phyloP scores from a whole-genome alignment of 2,797 vertebrate species.

The Euphonia xanthogaster region DNA sequence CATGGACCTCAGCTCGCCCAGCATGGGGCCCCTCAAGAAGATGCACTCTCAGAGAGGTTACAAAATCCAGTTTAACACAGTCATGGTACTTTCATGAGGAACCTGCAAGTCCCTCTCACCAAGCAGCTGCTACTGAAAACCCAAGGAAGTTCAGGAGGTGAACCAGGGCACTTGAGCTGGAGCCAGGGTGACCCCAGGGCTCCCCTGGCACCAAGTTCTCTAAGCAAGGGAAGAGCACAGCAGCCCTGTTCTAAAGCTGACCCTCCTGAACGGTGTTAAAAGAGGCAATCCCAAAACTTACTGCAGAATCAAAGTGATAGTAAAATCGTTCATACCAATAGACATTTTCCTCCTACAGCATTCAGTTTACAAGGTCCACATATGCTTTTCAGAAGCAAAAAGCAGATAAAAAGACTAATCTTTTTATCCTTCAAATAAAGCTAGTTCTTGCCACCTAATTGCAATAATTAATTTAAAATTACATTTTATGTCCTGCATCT shows the following conservation, averaged over 20 bases:
- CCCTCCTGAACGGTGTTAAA: neutral
- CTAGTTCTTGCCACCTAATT: neutral
- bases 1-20: neutral
- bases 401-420: neutral
- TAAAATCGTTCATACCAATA: neutral
- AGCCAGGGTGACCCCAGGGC: accelerated
- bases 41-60: too few species aligned
- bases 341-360: neutral
- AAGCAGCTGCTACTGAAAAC: neutral
- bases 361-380: neutral
- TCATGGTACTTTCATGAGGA: neutral
- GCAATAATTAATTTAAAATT: slow-evolving; percentile 6
- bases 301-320: neutral
- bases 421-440: slow-evolving; percentile 12
- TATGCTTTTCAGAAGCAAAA: neutral
- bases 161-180: neutral
- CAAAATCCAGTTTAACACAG: neutral
- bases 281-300: neutral
- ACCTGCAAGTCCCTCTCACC: neutral
- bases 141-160: neutral
- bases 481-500: neutral
- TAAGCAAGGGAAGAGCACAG: neutral
- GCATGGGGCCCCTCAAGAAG: accelerated
- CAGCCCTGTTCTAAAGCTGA: neutral
- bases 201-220: neutral